Percentiles rank a stretch among this genome's conserved stretches.
These are phyloP conservation scores for Litoditis marina DNA, from an alignment of 2,888 invertebrate species.

Conservation along the genomic window DNA sequence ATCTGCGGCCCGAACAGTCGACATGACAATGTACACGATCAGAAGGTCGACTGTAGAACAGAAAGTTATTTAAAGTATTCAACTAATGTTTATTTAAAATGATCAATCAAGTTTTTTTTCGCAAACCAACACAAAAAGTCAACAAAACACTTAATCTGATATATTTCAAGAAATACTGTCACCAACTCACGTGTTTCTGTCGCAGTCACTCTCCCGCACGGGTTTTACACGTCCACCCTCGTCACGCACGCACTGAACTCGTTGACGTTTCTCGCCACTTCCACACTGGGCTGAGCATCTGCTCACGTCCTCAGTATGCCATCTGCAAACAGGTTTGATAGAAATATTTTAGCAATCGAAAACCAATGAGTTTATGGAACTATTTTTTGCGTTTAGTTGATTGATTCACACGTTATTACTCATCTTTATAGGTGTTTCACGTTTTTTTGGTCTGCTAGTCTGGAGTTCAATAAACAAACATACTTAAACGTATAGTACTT, in stretches of 20 bases:
- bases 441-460: too few species aligned
- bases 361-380: too few species aligned
- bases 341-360: too few species aligned
- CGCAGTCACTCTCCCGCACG: conserved; percentile 46
- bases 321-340: conserved; percentile 51
- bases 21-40: conserved; percentile 61
- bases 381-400: too few species aligned
- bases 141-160: not conserved
- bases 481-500: too few species aligned
- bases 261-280: conserved; percentile 55
- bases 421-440: not conserved
- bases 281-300: conserved; percentile 64
- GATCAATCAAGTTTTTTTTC: not conserved
- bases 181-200: conserved; percentile 11
- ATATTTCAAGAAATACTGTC: not conserved
- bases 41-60: conserved; percentile 52
- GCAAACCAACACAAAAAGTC: not conserved
- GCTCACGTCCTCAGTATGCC: conserved; percentile 59
- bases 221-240: conserved; percentile 39
- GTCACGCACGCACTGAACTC: conserved; percentile 60
- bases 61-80: not conserved
- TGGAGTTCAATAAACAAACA: too few species aligned
- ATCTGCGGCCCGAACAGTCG: conserved; percentile 63
- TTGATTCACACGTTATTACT: not conserved
- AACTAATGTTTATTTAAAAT: not conserved